Conservation (phyloP, 2,797 vertebrate genomes). For the Monodelphis domestica region DNA sequence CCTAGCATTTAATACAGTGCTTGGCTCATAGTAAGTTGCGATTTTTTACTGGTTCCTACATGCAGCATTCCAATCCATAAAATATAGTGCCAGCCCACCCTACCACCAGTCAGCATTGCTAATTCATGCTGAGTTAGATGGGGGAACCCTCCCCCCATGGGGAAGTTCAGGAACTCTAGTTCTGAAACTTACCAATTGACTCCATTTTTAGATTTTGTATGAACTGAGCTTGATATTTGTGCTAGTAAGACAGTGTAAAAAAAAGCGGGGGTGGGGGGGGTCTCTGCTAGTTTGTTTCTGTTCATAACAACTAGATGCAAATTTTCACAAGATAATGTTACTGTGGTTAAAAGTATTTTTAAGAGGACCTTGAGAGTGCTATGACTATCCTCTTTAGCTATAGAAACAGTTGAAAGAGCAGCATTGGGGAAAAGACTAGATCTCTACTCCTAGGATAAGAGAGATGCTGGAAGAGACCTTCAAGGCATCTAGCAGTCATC, state of each 20-base stretch:
- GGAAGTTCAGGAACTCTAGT: background rate
- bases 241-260: background rate
- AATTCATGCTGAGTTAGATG: background rate
- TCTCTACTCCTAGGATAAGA: background rate
- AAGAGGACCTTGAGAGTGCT: background rate
- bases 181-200: background rate
- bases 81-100: background rate
- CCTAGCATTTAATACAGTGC: background rate
- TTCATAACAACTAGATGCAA: background rate
- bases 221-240: background rate
- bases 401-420: background rate
- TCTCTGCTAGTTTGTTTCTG: background rate
- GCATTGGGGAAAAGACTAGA: too few species aligned
- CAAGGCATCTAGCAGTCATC: background rate
- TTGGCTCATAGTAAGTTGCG: background rate
- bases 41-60: background rate
- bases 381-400: background rate
- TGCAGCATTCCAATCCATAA: background rate
- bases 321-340: background rate
- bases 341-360: background rate
- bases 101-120: background rate
- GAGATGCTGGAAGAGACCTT: background rate
- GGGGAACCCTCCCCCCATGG: background rate
- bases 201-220: background rate
- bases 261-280: too few species aligned